Evolutionary conservation across 2,113 vertebrate genomes (phyloP), one percentile per base, ranked within the genome.

Genomic region (Lucifuga dentata): DNA sequence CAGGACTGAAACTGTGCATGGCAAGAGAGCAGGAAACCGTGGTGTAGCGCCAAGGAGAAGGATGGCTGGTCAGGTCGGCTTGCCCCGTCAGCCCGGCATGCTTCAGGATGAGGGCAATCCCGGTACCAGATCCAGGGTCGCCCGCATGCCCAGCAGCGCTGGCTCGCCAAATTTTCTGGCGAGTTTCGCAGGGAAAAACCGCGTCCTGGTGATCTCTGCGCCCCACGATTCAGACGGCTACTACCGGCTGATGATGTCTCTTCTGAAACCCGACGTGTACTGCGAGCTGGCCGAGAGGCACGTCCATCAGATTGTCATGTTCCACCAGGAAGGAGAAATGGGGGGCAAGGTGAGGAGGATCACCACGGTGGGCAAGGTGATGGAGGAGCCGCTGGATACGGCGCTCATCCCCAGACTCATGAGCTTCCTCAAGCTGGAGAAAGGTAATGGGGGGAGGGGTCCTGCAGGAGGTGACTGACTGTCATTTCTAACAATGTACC

Each of bases 211-310:
- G 36, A 98, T 99, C 88, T 95, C 96, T 0, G 95, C 97, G 1
- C 98, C 98, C 0, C 95, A 97, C 0, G 94, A 96, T 1, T 95
- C 97, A 0, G 98, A 99, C 13, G 96, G 96, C 17, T 99, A 99
- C 87, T 99, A 97, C 84, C 93, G 98, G 10, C 91, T 99, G 13
- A 99, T 99, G 98, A 96, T 98, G 95, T 97, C 96, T 46, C 93
- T 99, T 0, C 92, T 99, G 57, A 98, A 98, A 76, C 88, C 94
- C 0, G 96, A 99, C 0, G 96, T 99, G 44, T 98, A 99, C 58
- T 99, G 98, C 0, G 96, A 99, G 88, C 89, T 99, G 59, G 97
- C 97, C 0, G 97, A 99, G 57, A 81, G 98, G 38, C 97, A 98
- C 35, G 94, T 99, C 62, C 95, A 97, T 51, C 98, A 99, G 88